These are phyloP conservation scores for Danio albolineatus DNA, from an alignment of 2,797 vertebrate species.

Conservation along the genomic window DNA sequence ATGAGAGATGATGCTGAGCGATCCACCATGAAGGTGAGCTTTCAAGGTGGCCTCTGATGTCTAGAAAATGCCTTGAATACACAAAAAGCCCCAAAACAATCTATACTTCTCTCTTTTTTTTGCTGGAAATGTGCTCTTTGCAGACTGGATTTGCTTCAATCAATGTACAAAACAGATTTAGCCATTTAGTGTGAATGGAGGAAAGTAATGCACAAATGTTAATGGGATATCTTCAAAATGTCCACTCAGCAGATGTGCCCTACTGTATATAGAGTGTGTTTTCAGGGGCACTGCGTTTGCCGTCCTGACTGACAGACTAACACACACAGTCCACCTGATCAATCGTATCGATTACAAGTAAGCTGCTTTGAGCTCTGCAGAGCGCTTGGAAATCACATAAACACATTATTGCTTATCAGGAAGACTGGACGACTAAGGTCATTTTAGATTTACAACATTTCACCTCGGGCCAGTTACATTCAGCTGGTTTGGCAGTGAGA, in stretches of 20 bases:
- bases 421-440: slow-evolving; percentile 71
- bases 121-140: not conserved
- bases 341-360: slow-evolving; percentile 75
- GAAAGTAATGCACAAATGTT: not conserved
- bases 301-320: slow-evolving; percentile 26
- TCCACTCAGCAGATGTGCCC: not conserved
- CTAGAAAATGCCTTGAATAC: slow-evolving; percentile 41
- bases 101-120: slow-evolving; percentile 54
- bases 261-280: not conserved
- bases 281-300: not conserved
- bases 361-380: slow-evolving; percentile 67
- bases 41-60: slow-evolving; percentile 64
- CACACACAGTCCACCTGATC: slow-evolving; percentile 65
- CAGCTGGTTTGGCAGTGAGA: slow-evolving; percentile 63
- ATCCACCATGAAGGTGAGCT: slow-evolving; percentile 68
- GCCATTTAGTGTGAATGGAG: not conserved
- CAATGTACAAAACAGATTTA: slow-evolving; percentile 29
- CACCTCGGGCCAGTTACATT: slow-evolving; percentile 63
- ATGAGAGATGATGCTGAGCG: slow-evolving; percentile 24
- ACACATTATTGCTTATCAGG: slow-evolving; percentile 75
- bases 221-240: not conserved
- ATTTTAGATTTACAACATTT: slow-evolving; percentile 73
- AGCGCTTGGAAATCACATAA: slow-evolving; percentile 73
- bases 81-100: slow-evolving; percentile 35
- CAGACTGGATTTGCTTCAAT: slow-evolving; percentile 3